Conservation (phyloP, 92 coral and sea anemone species). For the Nematostella vectensis region DNA sequence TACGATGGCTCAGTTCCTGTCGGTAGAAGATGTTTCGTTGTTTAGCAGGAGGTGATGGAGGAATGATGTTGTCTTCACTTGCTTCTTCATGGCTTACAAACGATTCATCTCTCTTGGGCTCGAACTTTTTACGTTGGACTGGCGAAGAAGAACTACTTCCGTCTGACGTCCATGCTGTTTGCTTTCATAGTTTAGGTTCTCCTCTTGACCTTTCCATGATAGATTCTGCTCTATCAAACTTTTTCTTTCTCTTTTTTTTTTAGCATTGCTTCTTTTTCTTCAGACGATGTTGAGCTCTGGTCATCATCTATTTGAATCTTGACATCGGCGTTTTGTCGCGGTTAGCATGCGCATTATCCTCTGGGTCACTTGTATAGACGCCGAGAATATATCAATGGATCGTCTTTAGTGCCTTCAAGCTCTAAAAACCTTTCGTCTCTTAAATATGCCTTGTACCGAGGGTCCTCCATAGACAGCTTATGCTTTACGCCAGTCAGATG, state of each 20-base stretch:
- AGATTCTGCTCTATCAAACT: slow-evolving; percentile 14
- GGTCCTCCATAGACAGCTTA: slow-evolving; percentile 12
- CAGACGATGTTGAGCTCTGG: slow-evolving; percentile 5
- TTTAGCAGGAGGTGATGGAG: background rate
- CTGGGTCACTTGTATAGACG: slow-evolving; percentile 4
- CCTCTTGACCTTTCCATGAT: slow-evolving; percentile 19
- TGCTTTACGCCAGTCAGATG: slow-evolving; percentile 17
- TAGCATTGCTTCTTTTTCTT: slow-evolving; percentile 10
- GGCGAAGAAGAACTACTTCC: background rate
- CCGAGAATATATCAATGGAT: background rate
- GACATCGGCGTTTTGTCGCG: background rate
- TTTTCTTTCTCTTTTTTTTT: slow-evolving; percentile 5
- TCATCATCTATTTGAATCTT: background rate
- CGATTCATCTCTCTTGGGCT: too few species aligned
- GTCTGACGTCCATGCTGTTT: too few species aligned
- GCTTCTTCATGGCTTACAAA: background rate
- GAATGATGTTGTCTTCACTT: background rate
- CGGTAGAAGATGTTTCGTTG: background rate
- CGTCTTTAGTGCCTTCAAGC: background rate
- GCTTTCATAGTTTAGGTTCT: background rate
- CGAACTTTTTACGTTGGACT: too few species aligned
- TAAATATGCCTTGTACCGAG: slow-evolving; percentile 7
- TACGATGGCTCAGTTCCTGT: slow-evolving; percentile 5
- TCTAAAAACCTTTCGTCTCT: slow-evolving; percentile 7
- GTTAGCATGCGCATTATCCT: background rate